Evolutionary conservation across 2,797 vertebrate species (phyloP), one percentile per base, ranked within the genome.

Genomic region (Poecile montanus): DNA sequence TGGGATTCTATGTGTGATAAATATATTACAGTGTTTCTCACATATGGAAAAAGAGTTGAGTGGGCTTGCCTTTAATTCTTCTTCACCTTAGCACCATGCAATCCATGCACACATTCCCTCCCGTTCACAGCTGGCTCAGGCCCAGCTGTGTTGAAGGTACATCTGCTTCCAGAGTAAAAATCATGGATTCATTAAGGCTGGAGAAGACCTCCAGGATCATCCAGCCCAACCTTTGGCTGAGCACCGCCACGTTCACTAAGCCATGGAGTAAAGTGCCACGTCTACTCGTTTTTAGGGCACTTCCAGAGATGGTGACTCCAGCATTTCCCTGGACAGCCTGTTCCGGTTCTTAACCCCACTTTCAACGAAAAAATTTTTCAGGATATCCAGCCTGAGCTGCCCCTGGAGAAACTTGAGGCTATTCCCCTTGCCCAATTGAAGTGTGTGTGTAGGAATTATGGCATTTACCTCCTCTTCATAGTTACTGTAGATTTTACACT

Each of bases 71-170:
- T 77, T 50, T 34, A 10, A 12, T 20, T 57, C 3, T 56, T 34
- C 18, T 32, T 13, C 14, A 20, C 0, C 10, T 58, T 10, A 6
- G 8, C 47, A 40, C 10, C 0, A 0, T 42, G 22, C 27, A 57
- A 48, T 45, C 51, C 10, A 7, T 2, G 23, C 1, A 7, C 15
- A 40, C 5, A 1, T 40, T 29, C 10, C 26, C 42, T 38, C 13
- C 14, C 1, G 10, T 16, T 54, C 48, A 50, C 62, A 54, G 22
- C 8, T 19, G 32, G 16, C 50, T 68, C 27, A 44, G 36, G 13
- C 5, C 6, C 45, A 91, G 19, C 2, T 30, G 26, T 45, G 8
- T 15, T 16, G 13, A 40, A 34, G 3, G 18, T 10, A 23, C 27
- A 29, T n/a, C 27, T 89, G 10, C 36, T 50, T 57, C 51, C 38